These are phyloP conservation scores for Pteruthius melanotis DNA, from an alignment of 2,113 vertebrate genomes.

Conservation along the genomic window DNA sequence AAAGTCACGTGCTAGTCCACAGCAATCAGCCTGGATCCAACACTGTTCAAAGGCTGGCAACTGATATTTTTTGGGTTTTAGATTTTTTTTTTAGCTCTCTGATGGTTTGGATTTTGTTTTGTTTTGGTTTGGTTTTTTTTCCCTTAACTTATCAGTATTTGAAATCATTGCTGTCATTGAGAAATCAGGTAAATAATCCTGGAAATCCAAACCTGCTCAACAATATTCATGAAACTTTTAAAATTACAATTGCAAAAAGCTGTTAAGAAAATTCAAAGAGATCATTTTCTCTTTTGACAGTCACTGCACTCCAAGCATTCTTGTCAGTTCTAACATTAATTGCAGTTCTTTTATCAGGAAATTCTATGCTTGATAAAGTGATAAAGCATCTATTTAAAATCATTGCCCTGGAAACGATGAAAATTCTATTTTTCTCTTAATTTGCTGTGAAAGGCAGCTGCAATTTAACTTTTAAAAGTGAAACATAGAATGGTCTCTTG, in stretches of 20 bases:
- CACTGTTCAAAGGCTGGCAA: not conserved
- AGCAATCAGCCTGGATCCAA: not conserved
- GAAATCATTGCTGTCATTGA: not conserved
- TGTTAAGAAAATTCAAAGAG: constrained; percentile 40
- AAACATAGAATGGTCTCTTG: not conserved
- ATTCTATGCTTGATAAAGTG: constrained; percentile 36
- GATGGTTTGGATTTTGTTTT: not conserved
- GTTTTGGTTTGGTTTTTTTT: not conserved
- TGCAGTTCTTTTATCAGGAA: constrained; percentile 55
- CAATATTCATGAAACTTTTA: not conserved
- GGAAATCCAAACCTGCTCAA: not conserved
- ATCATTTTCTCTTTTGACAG: constrained; percentile 45
- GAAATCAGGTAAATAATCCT: constrained; percentile 12
- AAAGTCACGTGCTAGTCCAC: not conserved
- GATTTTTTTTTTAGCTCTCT: not conserved
- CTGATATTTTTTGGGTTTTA: not conserved
- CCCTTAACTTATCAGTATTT: not conserved
- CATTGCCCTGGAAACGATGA: constrained; percentile 8
- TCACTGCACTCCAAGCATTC: constrained; percentile 30
- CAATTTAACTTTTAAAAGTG: not conserved
- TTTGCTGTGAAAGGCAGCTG: constrained; percentile 31
- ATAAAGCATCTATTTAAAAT: constrained; percentile 58
- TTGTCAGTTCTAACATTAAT: constrained; percentile 46
- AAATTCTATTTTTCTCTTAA: constrained; percentile 31
- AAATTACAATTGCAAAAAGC: not conserved